Conservation (phyloP, 2,888 invertebrate species). For the Ormyrus thymus region DNA sequence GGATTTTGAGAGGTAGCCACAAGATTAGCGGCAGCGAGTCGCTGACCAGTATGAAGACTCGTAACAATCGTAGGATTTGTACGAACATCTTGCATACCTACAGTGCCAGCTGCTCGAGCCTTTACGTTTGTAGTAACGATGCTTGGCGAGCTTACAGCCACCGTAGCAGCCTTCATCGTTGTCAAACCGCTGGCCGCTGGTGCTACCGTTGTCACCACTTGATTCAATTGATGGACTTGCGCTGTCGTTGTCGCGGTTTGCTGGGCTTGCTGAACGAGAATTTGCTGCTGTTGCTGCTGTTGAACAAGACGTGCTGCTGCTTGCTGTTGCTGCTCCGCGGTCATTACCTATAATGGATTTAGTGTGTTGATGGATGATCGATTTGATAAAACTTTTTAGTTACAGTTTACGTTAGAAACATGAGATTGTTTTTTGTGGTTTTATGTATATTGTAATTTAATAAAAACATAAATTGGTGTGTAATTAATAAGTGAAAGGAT, state of each 20-base stretch:
- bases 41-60: constrained; percentile 72
- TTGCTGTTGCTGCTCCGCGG: constrained; percentile 66
- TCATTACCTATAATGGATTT: constrained; percentile 63
- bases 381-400: too few relatives aligned
- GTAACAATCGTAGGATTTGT: constrained; percentile 71
- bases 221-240: constrained; percentile 66
- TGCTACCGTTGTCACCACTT: constrained; percentile 63
- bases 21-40: constrained; percentile 69
- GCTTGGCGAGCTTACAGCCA: constrained; percentile 59
- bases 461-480: constrained; percentile 9
- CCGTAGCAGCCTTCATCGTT: constrained; percentile 63
- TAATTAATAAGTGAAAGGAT: constrained; percentile 32
- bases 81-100: constrained; percentile 68
- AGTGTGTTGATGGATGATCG: neutral
- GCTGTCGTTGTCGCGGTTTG: constrained; percentile 62
- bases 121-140: constrained; percentile 65
- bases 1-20: constrained; percentile 66
- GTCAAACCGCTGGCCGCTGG: constrained; percentile 56
- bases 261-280: constrained; percentile 64
- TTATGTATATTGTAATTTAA: too few relatives aligned
- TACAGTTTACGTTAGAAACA: neutral
- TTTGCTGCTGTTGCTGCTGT: constrained; percentile 70
- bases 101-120: constrained; percentile 60
- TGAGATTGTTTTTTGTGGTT: neutral
- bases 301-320: constrained; percentile 61